Percentiles rank a stretch among this genome's conserved stretches.
These are phyloP conservation scores for Conus betulinus DNA, from an alignment of 1,140 invertebrate genomes.

Conservation along the genomic window DNA sequence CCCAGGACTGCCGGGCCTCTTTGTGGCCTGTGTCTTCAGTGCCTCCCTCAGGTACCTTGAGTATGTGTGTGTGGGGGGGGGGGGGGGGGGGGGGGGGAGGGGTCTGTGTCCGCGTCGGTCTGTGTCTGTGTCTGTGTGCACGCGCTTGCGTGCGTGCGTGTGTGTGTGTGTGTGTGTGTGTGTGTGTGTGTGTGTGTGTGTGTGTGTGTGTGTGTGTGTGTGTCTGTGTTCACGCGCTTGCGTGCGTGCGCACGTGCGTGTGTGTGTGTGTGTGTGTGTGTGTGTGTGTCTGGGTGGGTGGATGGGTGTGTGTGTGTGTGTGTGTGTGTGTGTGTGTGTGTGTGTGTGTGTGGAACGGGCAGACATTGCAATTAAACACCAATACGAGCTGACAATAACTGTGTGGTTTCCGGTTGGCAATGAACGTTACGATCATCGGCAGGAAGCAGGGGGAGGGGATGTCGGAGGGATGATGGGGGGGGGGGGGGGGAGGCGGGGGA, in stretches of 20 bases:
- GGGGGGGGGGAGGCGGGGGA: too few species aligned
- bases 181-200: conserved; percentile 1
- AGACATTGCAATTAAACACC: too few species aligned
- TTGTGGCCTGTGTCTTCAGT: conserved; percentile 90
- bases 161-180: conserved; percentile 8
- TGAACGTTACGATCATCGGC: too few species aligned
- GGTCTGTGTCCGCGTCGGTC: neutral
- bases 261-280: neutral
- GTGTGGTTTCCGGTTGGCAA: too few species aligned
- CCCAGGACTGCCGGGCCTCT: conserved; percentile 88
- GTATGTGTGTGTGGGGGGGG: conserved; percentile 9
- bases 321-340: too few species aligned
- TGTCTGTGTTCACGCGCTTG: neutral
- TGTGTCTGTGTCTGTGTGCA: conserved; percentile 6
- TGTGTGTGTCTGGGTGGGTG: neutral
- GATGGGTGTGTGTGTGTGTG: neutral
- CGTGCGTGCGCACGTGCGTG: neutral
- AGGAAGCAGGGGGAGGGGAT: too few species aligned
- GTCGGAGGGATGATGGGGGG: too few species aligned
- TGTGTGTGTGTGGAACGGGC: too few species aligned
- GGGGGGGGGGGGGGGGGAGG: too few species aligned
- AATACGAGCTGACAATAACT: too few species aligned
- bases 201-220: conserved; percentile 15
- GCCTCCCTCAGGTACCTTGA: conserved; percentile 83
- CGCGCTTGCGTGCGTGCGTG: neutral